Percentiles rank a stretch among this genome's conserved stretches.
Evolutionary conservation across 2,113 vertebrate genomes (phyloP).

Genomic region (Phylloscopus trochilus): DNA sequence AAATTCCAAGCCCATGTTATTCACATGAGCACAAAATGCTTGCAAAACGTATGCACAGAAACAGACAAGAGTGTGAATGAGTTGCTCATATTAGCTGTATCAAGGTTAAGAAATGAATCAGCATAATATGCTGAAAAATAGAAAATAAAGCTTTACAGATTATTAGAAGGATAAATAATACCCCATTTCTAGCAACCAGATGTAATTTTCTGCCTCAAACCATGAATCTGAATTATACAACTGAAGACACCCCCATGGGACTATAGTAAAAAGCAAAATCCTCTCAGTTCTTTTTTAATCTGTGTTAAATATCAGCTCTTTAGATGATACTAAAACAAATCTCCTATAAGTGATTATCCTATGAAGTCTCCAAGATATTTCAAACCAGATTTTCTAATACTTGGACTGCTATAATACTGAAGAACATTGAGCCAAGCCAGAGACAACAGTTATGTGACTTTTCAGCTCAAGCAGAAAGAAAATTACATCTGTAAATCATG

Average conservation of each 20-base stretch:
- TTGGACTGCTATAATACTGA: slow-evolving; percentile 71
- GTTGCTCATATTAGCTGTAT: background rate
- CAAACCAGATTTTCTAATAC: slow-evolving; percentile 73
- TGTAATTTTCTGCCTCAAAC: background rate
- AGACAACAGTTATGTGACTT: slow-evolving; percentile 54
- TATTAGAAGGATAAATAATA: background rate
- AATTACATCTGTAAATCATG: slow-evolving; percentile 50
- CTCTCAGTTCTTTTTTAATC: background rate
- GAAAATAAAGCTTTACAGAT: background rate
- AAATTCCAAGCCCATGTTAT: background rate
- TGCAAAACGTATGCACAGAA: background rate
- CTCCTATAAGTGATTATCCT: background rate
- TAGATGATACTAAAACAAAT: background rate
- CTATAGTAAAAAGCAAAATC: background rate
- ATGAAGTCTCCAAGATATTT: background rate
- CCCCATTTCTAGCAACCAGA: background rate
- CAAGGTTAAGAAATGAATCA: background rate
- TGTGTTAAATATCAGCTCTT: background rate
- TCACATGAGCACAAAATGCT: background rate
- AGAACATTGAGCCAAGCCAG: slow-evolving; percentile 73
- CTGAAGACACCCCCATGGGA: background rate
- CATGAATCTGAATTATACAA: background rate
- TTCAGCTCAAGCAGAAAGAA: background rate
- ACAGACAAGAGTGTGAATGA: background rate
- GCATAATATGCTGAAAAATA: background rate